phyloP scores from a whole-genome alignment of 2,113 vertebrate genomes.

The Grammomys dolichurus region DNA sequence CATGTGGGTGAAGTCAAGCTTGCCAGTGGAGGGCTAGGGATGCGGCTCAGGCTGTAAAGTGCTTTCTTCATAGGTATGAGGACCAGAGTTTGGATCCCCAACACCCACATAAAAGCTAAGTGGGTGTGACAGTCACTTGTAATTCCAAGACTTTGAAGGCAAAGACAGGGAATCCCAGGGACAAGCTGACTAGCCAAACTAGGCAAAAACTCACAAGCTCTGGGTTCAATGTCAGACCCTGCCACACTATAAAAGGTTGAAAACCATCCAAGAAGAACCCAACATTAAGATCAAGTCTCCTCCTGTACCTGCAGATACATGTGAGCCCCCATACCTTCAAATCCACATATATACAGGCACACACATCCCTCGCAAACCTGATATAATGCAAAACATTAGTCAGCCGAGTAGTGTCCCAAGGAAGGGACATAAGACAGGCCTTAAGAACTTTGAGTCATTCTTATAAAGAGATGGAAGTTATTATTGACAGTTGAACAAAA shows the following conservation, averaged over 20 bases:
- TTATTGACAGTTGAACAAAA: not conserved
- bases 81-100: not conserved
- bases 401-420: not conserved
- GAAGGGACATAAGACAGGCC: not conserved
- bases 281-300: not conserved
- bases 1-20: not conserved
- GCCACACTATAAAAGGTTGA: not conserved
- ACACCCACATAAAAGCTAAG: not conserved
- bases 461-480: not conserved
- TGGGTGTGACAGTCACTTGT: not conserved
- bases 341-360: no score
- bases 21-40: not conserved
- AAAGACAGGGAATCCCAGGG: not conserved
- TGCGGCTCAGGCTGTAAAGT: not conserved
- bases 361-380: no score
- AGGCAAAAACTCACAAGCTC: not conserved
- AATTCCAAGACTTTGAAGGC: not conserved
- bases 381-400: not conserved
- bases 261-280: not conserved
- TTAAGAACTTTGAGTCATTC: conserved; percentile 8
- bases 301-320: not conserved
- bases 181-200: not conserved
- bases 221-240: not conserved
- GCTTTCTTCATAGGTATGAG: no score
- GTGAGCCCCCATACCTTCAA: not conserved